phyloP scores from a whole-genome alignment of 2,113 vertebrate genomes.

The Lynx canadensis region DNA sequence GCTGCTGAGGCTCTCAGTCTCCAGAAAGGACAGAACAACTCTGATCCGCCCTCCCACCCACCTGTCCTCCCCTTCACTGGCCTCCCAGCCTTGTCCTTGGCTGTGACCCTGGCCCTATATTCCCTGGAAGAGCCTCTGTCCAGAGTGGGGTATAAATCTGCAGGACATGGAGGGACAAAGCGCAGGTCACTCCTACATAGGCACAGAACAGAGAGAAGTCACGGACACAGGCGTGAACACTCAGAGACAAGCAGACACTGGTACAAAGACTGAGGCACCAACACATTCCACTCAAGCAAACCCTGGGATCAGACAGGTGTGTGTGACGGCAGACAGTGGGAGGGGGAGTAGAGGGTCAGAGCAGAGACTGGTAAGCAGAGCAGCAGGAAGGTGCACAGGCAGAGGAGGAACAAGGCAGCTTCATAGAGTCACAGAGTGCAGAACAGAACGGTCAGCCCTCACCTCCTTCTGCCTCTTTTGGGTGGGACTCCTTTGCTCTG shows the following conservation, averaged over 20 bases:
- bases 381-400: not conserved
- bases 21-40: not conserved
- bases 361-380: not conserved
- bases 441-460: conserved; percentile 63
- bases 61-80: not conserved
- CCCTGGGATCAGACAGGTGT: not conserved
- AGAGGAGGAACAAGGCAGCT: conserved; percentile 40
- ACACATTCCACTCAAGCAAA: not conserved
- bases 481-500: not conserved
- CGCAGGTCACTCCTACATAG: not conserved
- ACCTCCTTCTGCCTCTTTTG: not conserved
- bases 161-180: not conserved
- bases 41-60: not conserved
- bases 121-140: not conserved
- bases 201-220: not conserved
- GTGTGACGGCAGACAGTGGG: not conserved
- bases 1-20: not conserved
- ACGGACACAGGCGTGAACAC: not conserved
- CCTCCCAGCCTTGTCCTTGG: not conserved
- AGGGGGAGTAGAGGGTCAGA: not conserved
- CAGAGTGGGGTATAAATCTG: not conserved
- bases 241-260: not conserved
- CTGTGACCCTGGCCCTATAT: not conserved
- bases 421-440: conserved; percentile 75
- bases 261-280: not conserved